Base-by-base conservation (phyloP, 2,797 vertebrate genomes). In the Takifugu rubripes region DNA sequence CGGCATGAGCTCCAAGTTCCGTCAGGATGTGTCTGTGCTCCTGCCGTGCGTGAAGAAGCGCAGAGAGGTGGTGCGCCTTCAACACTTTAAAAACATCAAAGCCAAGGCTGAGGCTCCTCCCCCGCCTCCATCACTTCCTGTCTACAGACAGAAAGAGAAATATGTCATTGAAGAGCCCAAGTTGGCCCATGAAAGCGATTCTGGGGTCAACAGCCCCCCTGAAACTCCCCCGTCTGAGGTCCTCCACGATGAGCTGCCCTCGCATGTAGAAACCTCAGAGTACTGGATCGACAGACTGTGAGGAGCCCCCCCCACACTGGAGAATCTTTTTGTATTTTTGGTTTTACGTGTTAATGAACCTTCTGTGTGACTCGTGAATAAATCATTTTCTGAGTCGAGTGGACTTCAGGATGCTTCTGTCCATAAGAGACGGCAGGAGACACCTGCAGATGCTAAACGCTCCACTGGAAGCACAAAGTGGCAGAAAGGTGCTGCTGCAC, bases 1-100 rank as follows among this genome's bases (percentile, higher is more conserved):
- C 12, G 92, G 94, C 75, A 93, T 96, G 92, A 92, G 92, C 85
- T 93, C 92, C 75, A 94, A 93, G 79, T 95, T 96, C 72, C 90
- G 90, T 25, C 92, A 88, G 50, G 92, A 94, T 51, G 66, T 94
- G 51, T 72, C 85, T 0, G 56, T 84, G 50, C 71, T 93, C 70
- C 84, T 95, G 67, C 92, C 91, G 1, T 93, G 91, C 75, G 42
- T 76, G 24, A 74, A 75, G 31, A 86, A 93, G 48, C 82, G 40
- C 54, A 86, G 80, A 72, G 91, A 93, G 25, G 74, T 90, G 7
- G 92, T 92, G 66, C 91, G 74, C 51, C 91, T 93, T 61, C 93
- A 93, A 47, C 89, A 72, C 50, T 93, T 89, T 56, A 74, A 88
- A 59, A 80, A 89, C 63, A 79, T 92, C 75, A 92, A 92, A 58